Base-by-base conservation (phyloP, 2,888 invertebrate species). In the Drosophila ochracea region DNA sequence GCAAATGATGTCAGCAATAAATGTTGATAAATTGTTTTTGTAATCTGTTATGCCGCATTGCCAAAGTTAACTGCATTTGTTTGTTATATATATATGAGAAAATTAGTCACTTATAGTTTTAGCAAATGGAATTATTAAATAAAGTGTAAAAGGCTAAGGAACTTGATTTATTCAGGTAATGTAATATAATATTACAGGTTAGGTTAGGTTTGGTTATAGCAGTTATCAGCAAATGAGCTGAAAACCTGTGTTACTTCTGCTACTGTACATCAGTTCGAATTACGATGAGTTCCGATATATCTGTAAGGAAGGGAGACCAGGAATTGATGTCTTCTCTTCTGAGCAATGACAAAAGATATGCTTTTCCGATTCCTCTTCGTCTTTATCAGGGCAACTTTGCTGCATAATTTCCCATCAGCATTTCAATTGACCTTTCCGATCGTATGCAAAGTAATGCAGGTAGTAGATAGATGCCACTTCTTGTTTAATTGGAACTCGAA, bases 21-120 rank as follows among this genome's bases (percentile, higher is more conserved):
- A 89, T 76, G 82, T 83, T 84, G 80, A 84, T 82, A 86, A 91
- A 84, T 90, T 88, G 86, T 86, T 79, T 83, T 73, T 71, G 67
- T 33, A 59, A 50, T 62, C 49, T 53, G 37, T 28, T 25, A 11
- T 60, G 53, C 21, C 28, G 54, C 37, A 66, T 37, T 49, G 16
- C 19, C 19, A 52, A 37, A 33, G 35, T 64, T 54, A 37, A 47
- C 50, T 33, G 64, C 30, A 58, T 58, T 28, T 37, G n/a, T 4
- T 16, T 19, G 28, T 30, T 30, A 25, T 9, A n/a, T 9, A n/a
- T 21, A 21, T 31, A n/a, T 11, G 21, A 4, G 21, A 9, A 47
- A 47, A 21, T 7, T 47, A 7, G 21, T 16, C 21, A 25, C 16
- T 47, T 13, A 47, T 4, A 47, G 43, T 47, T 9, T 4, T 16